Evolutionary conservation across 2,888 invertebrate species (phyloP), one percentile per base, ranked within the genome.

Genomic region (Rapana venosa): DNA sequence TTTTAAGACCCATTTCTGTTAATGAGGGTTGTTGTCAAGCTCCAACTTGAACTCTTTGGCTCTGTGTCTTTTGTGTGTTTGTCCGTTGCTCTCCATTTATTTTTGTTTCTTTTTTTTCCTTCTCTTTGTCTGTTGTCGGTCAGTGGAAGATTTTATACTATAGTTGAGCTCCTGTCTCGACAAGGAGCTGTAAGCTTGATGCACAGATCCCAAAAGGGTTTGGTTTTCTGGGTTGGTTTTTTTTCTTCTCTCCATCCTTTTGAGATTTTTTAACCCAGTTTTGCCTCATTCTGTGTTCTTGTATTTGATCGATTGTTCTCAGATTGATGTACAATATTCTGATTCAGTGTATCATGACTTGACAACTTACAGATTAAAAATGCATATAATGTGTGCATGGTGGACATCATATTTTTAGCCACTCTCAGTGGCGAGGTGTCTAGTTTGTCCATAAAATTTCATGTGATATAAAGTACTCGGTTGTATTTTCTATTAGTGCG

Each of bases 401-500:
- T 47, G 22, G 22, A 83, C 81, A 22, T 79, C 79, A 79, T 11
- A 47, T 13, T 17, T 79, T 35, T 32, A 32, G 79, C 26, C 66
- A 66, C 66, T 66, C 47, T 83, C 36, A 83, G 47, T 30, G 81
- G 36, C 81, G 47, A 26, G 77, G 30, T 86, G 66, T 86, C 22
- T 86, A 86, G 61, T 86, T 26, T 87, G 87, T 87, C 87, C 36
- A 47, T 74, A 32, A 36, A 87, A 87, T 36, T 87, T 36, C 26
- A 87, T 87, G 87, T 87, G 87, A 87, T 87, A 87, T 87, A 87
- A 87, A 66, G 74, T 74, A 74, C 74, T 36, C 87, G 22, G 74
- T 74, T 74, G 70, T 87, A 74, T 87, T 87, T 74, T 87, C 8
- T 47, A 30, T 74, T 30, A 32, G 79, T 66, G 84, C 84, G 26